A percentile compares a stretch with the other conserved stretches of the same genome.
Conservation (phyloP, 2,113 vertebrate species). For the Lepidothrix coronata region DNA sequence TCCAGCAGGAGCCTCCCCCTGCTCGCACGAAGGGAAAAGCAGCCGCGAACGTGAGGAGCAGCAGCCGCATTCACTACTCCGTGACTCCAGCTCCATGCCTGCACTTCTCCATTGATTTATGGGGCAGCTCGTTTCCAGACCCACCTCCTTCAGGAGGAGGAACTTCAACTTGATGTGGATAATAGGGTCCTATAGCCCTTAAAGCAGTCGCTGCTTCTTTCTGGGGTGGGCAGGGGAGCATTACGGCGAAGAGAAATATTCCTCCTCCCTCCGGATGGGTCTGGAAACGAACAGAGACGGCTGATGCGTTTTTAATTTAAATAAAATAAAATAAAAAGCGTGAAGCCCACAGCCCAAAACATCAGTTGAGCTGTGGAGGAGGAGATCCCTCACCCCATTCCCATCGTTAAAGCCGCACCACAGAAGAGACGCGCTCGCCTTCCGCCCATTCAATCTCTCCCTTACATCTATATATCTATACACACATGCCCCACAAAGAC, state of each 20-base stretch:
- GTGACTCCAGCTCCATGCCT: slow-evolving; percentile 8
- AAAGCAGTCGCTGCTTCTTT: background rate
- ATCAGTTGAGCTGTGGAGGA: background rate
- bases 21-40: background rate
- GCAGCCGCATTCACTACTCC: background rate
- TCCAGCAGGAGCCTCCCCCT: slow-evolving; percentile 41
- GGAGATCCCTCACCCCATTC: background rate
- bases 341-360: background rate
- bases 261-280: background rate
- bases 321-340: background rate
- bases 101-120: slow-evolving; percentile 37
- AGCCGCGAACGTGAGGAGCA: background rate
- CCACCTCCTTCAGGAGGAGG: slow-evolving; percentile 53
- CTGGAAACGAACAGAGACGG: background rate
- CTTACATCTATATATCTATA: slow-evolving; percentile 48
- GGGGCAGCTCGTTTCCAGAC: slow-evolving; percentile 33
- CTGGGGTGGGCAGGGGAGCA: background rate
- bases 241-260: background rate
- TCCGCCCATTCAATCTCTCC: slow-evolving; percentile 50
- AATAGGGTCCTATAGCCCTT: slow-evolving; percentile 15
- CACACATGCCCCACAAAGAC: slow-evolving; percentile 57
- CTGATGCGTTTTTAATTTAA: background rate
- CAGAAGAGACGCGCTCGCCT: background rate
- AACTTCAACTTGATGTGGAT: background rate
- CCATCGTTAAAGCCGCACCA: background rate